Conservation (phyloP, 2,113 vertebrate species). For the Seriola aureovittata region DNA sequence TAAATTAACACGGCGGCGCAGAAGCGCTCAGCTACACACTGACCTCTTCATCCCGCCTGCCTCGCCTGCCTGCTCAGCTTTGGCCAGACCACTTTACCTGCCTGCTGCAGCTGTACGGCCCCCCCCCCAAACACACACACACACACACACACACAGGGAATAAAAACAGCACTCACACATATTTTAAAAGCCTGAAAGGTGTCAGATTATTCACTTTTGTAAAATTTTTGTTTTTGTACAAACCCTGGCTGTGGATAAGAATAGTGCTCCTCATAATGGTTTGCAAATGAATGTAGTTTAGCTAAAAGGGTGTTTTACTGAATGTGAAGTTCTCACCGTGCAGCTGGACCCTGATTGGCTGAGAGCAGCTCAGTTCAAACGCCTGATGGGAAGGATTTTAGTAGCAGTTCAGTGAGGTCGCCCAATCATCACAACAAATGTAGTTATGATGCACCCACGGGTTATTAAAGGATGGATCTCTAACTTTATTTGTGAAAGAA, state of each 20-base stretch:
- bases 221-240: background rate
- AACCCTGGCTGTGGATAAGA: background rate
- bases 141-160: constrained; percentile 7
- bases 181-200: constrained; percentile 46
- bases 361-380: constrained; percentile 33
- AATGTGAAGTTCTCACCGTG: constrained; percentile 21
- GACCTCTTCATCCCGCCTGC: constrained; percentile 91
- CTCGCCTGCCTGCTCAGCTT: constrained; percentile 82
- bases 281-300: constrained; percentile 60
- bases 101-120: constrained; percentile 36
- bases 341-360: constrained; percentile 39
- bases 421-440: constrained; percentile 17
- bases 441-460: background rate
- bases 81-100: constrained; percentile 49
- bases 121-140: background rate
- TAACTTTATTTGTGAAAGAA: background rate
- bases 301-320: constrained; percentile 38
- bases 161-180: background rate
- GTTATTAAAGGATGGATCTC: background rate
- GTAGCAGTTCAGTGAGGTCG: constrained; percentile 17
- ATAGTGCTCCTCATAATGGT: constrained; percentile 32
- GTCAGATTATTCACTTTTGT: constrained; percentile 47
- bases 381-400: constrained; percentile 46
- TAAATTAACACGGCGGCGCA: constrained; percentile 91
- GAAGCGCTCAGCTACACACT: constrained; percentile 87